Evolutionary conservation across 2,113 vertebrate genomes (phyloP), one percentile per base, ranked within the genome.

Genomic region (Coreoperca whiteheadi): DNA sequence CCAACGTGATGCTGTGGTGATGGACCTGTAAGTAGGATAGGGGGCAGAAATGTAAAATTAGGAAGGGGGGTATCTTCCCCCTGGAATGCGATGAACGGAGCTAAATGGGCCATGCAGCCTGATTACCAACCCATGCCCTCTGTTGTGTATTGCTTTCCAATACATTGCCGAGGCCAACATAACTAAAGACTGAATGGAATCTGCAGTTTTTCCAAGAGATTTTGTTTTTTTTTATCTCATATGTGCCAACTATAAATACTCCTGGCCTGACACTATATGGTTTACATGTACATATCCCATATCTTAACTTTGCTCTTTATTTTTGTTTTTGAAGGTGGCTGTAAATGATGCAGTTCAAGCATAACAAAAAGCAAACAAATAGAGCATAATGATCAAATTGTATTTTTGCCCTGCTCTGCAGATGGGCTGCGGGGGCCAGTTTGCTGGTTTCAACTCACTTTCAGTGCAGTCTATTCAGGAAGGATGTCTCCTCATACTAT

Each of bases 171-270:
- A 53, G 75, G 76, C 53, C 64, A 71, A 21, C 57, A 30, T 56
- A 51, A 66, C 34, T 43, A 34, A 5, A 89, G 82, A 90, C 82
- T 69, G 60, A 79, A 74, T 34, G 41, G 88, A 92, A 89, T 95
- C 89, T 93, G 85, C 34, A 80, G 67, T 69, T 88, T 90, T 84
- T 51, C 46, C 23, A 79, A 81, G 74, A 86, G 80, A 72, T 83
- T 83, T 39, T 70, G 65, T 81, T 46, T 84, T 77, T 50, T 69
- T 39, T 15, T 68, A 91, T 88, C 75, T 96, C 88, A 89, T 84
- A 92, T 73, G 96, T 97, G 96, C 97, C 96, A 97, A 97, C 91
- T 90, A 93, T 91, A 74, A 78, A 91, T 89, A 51, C 21, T 78
- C 63, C 74, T 79, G 77, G 90, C 90, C 92, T 92, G 72, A 66